Conservation (phyloP, 2,888 invertebrate genomes). For the Apamea crenata region DNA sequence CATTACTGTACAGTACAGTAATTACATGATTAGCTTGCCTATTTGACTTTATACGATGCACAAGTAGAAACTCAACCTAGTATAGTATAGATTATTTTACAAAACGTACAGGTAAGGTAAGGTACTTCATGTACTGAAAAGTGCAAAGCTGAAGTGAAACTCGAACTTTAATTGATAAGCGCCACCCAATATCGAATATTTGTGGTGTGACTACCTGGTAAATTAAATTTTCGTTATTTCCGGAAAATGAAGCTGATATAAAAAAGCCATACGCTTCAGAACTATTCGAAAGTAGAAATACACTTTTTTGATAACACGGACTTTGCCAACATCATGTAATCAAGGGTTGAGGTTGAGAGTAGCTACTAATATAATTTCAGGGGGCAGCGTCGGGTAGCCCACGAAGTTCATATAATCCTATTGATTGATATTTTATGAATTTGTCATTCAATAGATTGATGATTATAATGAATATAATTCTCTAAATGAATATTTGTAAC, state of each 20-base stretch:
- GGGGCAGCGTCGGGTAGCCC: no score
- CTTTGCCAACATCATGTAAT: background rate
- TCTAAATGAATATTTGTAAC: no score
- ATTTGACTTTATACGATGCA: background rate
- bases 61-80: background rate
- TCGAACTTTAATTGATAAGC: background rate
- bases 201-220: background rate
- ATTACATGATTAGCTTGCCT: no score
- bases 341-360: background rate
- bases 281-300: background rate
- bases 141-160: background rate
- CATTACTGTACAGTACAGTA: conserved; percentile 10
- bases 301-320: no score
- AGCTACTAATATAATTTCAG: background rate
- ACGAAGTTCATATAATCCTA: no score
- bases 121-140: background rate
- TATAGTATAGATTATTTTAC: background rate
- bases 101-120: background rate
- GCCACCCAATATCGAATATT: background rate
- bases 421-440: no score
- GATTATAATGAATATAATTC: no score
- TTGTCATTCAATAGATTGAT: no score
- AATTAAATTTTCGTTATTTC: conserved; percentile 1
- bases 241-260: background rate
- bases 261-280: background rate